Percentiles rank a stretch among this genome's conserved stretches.
These are phyloP conservation scores for Sarotherodon lohbergeri DNA, from an alignment of 2,113 vertebrate species.

Conservation along the genomic window DNA sequence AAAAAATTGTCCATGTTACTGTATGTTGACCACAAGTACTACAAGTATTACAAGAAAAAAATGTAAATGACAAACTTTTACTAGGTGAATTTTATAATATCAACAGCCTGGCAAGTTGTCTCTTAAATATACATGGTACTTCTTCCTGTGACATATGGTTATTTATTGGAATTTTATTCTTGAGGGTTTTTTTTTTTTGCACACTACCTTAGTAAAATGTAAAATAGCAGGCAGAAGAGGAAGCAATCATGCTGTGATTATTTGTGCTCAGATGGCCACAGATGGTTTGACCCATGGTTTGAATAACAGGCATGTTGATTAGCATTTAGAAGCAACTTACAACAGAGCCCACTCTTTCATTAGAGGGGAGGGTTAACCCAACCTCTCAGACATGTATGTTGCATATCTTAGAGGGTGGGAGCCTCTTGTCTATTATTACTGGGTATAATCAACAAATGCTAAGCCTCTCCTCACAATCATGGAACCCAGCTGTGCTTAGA, in stretches of 20 bases:
- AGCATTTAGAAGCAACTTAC: background rate
- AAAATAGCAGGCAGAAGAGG: background rate
- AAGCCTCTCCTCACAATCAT: background rate
- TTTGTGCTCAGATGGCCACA: background rate
- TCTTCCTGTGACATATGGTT: background rate
- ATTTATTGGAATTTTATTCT: background rate
- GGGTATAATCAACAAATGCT: conserved; percentile 4
- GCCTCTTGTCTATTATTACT: background rate
- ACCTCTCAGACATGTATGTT: background rate
- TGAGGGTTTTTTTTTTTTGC: background rate
- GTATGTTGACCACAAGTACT: no score
- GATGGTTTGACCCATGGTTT: background rate
- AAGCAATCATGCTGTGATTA: background rate
- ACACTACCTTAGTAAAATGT: background rate
- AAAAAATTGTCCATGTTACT: no score
- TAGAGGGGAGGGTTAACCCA: background rate
- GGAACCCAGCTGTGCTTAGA: background rate
- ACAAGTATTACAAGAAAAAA: no score
- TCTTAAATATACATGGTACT: background rate
- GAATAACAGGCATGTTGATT: background rate
- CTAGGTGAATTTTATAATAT: background rate
- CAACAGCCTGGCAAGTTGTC: background rate
- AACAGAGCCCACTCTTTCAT: background rate
- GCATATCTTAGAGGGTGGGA: background rate
- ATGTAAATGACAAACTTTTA: no score